These are phyloP conservation scores for Stenopsyche tienmushanensis DNA, from an alignment of 1,140 invertebrate genomes.

Conservation along the genomic window DNA sequence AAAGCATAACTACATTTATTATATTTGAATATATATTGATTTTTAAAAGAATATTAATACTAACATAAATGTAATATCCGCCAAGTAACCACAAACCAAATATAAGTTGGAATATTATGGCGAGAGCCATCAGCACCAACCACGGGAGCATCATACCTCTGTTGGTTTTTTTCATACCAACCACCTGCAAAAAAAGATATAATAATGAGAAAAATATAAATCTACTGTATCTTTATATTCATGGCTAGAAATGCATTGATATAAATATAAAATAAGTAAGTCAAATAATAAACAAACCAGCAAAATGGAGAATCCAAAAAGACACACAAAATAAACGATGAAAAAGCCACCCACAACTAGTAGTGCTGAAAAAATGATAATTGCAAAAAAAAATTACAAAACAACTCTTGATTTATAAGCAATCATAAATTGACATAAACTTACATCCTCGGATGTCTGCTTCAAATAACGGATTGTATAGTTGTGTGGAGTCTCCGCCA, in stretches of 20 bases:
- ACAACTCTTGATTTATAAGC: neutral
- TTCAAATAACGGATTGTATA: conserved; percentile 86
- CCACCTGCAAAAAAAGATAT: conserved; percentile 47
- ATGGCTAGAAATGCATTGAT: no score
- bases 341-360: conserved; percentile 70
- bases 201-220: conserved; percentile 9
- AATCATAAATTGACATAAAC: conserved; percentile 46
- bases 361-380: conserved; percentile 74
- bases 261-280: no score
- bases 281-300: conserved; percentile 54
- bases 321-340: conserved; percentile 68
- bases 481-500: conserved; percentile 82
- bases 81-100: conserved; percentile 82
- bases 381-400: neutral
- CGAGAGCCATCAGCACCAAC: conserved; percentile 69
- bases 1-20: conserved; percentile 20
- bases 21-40: conserved; percentile 1
- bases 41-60: conserved; percentile 47
- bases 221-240: neutral
- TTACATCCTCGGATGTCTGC: conserved; percentile 76
- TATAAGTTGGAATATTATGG: conserved; percentile 72
- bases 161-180: conserved; percentile 64
- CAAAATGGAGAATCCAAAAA: conserved; percentile 66
- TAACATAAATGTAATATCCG: conserved; percentile 89
- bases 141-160: conserved; percentile 80